Conservation (phyloP, 2,113 vertebrate genomes). For the Mixornis gularis region DNA sequence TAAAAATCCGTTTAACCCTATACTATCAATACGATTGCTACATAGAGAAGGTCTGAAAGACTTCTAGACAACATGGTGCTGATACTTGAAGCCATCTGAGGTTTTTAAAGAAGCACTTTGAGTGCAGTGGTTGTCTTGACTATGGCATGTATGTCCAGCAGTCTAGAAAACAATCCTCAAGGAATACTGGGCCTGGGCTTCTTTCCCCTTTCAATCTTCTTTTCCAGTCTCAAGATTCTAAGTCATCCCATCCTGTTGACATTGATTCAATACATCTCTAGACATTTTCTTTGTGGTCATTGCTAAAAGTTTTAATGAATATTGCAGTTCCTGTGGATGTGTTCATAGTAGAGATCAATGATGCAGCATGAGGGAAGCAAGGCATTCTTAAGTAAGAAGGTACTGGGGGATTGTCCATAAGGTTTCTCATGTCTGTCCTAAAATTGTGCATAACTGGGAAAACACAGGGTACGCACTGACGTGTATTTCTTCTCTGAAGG, state of each 20-base stretch:
- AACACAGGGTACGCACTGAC: background rate
- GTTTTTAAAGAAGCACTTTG: no score
- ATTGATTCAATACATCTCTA: background rate
- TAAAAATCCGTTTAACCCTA: no score
- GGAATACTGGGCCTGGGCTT: background rate
- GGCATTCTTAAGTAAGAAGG: background rate
- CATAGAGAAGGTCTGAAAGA: no score
- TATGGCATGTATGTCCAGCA: background rate
- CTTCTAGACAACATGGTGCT: no score
- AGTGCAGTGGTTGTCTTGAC: no score
- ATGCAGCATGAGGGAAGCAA: background rate
- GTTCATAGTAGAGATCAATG: background rate
- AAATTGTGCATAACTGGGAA: background rate
- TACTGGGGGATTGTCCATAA: fast-evolving
- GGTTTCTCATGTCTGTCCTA: background rate
- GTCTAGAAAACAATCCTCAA: background rate
- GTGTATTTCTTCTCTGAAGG: background rate
- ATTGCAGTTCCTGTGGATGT: background rate
- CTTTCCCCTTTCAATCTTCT: background rate
- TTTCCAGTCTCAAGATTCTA: background rate
- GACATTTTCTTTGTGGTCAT: background rate
- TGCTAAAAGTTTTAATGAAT: background rate
- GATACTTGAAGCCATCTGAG: no score
- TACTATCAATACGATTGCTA: no score
- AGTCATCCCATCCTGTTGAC: background rate